Base-by-base conservation (phyloP, 2,113 vertebrate genomes). In the Archilochus colubris region DNA sequence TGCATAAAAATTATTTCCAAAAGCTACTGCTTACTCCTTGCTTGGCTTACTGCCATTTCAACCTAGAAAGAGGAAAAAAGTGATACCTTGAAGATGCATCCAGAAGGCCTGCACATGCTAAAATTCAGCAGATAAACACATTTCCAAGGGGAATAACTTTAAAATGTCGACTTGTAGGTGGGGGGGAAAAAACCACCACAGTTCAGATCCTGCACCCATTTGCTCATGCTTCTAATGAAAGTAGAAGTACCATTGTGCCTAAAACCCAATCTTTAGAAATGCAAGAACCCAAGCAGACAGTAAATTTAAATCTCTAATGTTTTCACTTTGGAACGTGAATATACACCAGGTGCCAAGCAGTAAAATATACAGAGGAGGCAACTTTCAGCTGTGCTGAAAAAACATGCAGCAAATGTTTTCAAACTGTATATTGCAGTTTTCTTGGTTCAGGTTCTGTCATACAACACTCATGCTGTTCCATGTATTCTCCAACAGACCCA, bases 381-480 rank as follows among this genome's bases (percentile, higher is more conserved):
- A 36, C 20, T 83, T 75, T 43, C 38, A 75, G 27, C 58, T 57
- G 10, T 15, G 22, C 24, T 67, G 61, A 74, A 70, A 76, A 90
- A 57, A 20, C 12, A 78, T 3, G 12, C 43, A 58, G 40, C 31
- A 40, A 38, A 68, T 43, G 27, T 48, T 63, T 59, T 31, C 61
- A 61, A 89, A 78, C 20, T 7, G 1, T 18, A 3, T 7, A 12
- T 4, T 43, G 22, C 58, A 36, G 33, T 62, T 70, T 18, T 18
- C 1, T 1, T 40, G 28, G 23, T 68, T n/a, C 38, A 51, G 44
- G 43, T 83, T 64, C 48, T 72, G 1, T 33, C 59, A 17, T 1
- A 55, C 1, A 0, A 12, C 14, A 31, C 3, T 31, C 2, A 3
- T 25, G 12, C 9, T 38, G 16, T 11, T 70, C 36, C 31, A n/a